A percentile compares a stretch with the other conserved stretches of the same genome.
Evolutionary conservation across 2,113 vertebrate species (phyloP).

Genomic region (Peromyscus californicus): DNA sequence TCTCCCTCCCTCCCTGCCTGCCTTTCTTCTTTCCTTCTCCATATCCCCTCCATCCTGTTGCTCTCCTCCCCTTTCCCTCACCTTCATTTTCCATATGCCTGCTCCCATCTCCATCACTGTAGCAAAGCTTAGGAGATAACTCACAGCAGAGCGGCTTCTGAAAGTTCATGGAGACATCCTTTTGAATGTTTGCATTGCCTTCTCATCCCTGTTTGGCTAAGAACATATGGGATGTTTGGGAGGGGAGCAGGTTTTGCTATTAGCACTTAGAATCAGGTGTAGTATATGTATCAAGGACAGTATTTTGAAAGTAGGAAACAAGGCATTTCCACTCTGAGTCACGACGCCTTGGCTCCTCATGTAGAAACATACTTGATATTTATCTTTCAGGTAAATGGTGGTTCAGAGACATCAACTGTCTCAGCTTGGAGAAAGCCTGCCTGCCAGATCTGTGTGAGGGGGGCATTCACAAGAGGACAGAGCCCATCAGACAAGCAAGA

Average conservation of each 20-base stretch:
- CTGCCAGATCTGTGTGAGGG: neutral
- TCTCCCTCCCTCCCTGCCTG: neutral
- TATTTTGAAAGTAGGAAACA: constrained; percentile 15
- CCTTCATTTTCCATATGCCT: neutral
- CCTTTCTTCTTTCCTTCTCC: neutral
- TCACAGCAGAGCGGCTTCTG: neutral
- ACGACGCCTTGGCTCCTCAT: neutral
- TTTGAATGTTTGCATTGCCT: neutral
- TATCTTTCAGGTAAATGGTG: neutral
- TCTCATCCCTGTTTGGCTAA: constrained; percentile 9
- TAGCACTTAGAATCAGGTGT: neutral
- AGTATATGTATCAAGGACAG: neutral
- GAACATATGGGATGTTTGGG: neutral
- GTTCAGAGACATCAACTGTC: neutral
- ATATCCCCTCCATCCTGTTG: too few species aligned
- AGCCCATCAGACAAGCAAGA: neutral
- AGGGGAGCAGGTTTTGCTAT: constrained; percentile 36
- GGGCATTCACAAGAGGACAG: neutral
- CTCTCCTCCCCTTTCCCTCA: neutral
- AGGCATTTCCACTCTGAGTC: neutral
- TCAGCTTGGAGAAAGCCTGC: neutral
- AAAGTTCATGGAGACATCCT: neutral
- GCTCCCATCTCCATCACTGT: neutral
- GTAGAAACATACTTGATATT: neutral
- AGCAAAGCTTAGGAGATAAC: neutral